Percentiles rank a stretch among this genome's conserved stretches.
Evolutionary conservation across 2,113 vertebrate species (phyloP).

Genomic region (Poeciliopsis prolifica): DNA sequence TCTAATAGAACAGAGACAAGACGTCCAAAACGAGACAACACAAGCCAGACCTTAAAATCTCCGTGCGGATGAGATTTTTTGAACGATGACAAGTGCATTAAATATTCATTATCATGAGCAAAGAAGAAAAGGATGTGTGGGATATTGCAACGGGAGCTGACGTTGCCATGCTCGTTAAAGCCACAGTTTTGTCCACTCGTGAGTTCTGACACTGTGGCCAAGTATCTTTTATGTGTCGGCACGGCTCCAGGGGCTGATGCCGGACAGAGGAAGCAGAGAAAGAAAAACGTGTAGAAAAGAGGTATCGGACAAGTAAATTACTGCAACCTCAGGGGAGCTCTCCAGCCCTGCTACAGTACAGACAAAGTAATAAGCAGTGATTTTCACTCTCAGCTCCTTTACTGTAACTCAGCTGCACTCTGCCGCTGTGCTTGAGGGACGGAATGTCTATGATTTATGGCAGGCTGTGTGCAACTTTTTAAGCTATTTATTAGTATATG

Average conservation of each 20-base stretch:
- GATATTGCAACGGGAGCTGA: slow-evolving; percentile 52
- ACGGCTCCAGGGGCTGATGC: slow-evolving; percentile 53
- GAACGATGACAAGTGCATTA: slow-evolving; percentile 57
- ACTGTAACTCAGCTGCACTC: slow-evolving; percentile 51
- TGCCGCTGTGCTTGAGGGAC: slow-evolving; percentile 25
- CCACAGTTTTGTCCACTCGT: slow-evolving; percentile 40
- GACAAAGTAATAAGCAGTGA: slow-evolving; percentile 71
- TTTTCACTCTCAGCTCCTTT: slow-evolving; percentile 60
- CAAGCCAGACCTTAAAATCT: slow-evolving; percentile 12
- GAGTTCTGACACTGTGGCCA: slow-evolving; percentile 59
- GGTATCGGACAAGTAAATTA: slow-evolving; percentile 73
- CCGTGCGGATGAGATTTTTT: slow-evolving; percentile 10
- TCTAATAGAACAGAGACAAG: slow-evolving; percentile 14
- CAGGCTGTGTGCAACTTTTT: neutral
- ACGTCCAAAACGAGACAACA: slow-evolving; percentile 22
- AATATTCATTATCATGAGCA: slow-evolving; percentile 62
- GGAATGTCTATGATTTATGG: slow-evolving; percentile 40
- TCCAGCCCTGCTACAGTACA: slow-evolving; percentile 58
- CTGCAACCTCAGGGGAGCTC: slow-evolving; percentile 67
- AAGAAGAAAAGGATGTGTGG: slow-evolving; percentile 44
- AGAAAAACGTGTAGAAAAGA: slow-evolving; percentile 67
- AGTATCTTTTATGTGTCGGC: slow-evolving; percentile 59
- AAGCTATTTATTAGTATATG: slow-evolving; percentile 4
- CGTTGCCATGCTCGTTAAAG: slow-evolving; percentile 51
- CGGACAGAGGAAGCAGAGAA: slow-evolving; percentile 37